Conservation (phyloP, 1,140 invertebrate species). For the Parapsyche elsis region DNA sequence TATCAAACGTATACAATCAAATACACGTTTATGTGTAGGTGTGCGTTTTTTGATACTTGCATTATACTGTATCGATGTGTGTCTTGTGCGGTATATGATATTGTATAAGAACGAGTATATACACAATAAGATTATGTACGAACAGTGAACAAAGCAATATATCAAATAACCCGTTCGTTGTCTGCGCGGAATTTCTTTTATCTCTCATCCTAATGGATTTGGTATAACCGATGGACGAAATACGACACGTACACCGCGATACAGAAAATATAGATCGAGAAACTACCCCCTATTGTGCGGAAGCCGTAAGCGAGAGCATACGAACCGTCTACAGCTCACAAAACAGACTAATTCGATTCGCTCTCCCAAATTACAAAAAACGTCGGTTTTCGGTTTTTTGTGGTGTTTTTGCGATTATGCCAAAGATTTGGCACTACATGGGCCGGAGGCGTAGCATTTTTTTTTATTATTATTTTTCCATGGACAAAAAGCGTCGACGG, state of each 20-base stretch:
- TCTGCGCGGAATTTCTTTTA: conserved; percentile 45
- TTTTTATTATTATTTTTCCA: background rate
- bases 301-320: too few species aligned
- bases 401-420: too few species aligned
- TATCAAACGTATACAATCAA: too few species aligned
- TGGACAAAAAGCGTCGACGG: background rate
- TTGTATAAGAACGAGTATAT: background rate
- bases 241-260: conserved; percentile 44
- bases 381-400: too few species aligned
- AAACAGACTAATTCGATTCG: too few species aligned
- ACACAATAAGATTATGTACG: conserved; percentile 21
- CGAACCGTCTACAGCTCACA: too few species aligned
- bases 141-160: conserved; percentile 47
- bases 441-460: too few species aligned
- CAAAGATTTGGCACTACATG: too few species aligned
- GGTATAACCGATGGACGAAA: conserved; percentile 52
- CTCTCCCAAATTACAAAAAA: too few species aligned
- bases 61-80: background rate
- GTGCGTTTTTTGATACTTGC: too few species aligned
- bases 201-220: conserved; percentile 51
- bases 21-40: too few species aligned
- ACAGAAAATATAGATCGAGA: background rate
- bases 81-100: background rate
- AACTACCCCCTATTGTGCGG: too few species aligned
- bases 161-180: conserved; percentile 51